Conservation (phyloP, 2,797 vertebrate genomes). For the Vespertilio murinus region DNA sequence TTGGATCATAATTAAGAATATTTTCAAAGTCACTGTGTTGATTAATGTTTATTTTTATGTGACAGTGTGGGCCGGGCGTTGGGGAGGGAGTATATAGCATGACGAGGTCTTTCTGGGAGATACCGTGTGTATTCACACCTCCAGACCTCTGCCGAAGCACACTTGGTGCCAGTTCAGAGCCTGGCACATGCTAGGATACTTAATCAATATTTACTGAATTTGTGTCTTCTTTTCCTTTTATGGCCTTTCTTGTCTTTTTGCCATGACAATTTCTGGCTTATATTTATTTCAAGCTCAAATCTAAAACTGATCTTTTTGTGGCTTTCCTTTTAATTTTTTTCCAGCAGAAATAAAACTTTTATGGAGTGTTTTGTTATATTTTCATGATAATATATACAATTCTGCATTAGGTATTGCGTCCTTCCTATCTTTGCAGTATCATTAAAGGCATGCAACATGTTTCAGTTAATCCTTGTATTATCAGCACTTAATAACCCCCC, state of each 20-base stretch:
- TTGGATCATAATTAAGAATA: background rate
- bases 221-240: background rate
- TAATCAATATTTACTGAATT: background rate
- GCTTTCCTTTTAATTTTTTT: background rate
- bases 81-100: background rate
- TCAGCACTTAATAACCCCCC: background rate
- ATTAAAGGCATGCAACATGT: background rate
- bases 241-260: background rate
- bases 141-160: background rate
- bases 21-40: background rate
- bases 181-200: background rate
- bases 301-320: background rate
- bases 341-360: background rate
- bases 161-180: background rate
- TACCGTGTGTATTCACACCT: background rate
- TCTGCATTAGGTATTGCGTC: background rate
- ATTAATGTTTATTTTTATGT: background rate
- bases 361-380: background rate
- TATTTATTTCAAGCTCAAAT: conserved; percentile 6
- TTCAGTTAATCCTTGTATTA: background rate
- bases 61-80: background rate
- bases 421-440: background rate
- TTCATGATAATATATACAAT: background rate
- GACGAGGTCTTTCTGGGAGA: background rate
- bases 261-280: background rate